These are phyloP conservation scores for Tamandua tetradactyla DNA, from an alignment of 2,797 vertebrate species.

Conservation along the genomic window DNA sequence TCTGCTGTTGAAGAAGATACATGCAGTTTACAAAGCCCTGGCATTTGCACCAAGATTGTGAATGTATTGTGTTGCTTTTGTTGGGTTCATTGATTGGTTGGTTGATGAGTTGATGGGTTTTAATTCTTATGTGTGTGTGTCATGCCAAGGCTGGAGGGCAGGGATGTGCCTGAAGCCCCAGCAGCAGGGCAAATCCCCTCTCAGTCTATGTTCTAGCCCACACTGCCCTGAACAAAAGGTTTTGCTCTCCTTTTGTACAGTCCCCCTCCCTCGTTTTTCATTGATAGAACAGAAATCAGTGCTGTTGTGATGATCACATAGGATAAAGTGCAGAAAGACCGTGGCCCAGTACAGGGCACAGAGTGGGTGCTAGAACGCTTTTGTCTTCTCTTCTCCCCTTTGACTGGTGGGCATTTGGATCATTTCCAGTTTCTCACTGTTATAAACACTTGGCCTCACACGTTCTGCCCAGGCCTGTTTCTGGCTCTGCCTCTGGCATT, in stretches of 20 bases:
- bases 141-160: background rate
- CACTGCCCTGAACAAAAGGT: background rate
- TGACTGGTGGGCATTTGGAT: background rate
- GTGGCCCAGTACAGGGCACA: background rate
- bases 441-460: background rate
- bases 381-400: background rate
- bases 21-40: background rate
- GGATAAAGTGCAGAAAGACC: background rate
- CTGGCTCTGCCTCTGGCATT: constrained; percentile 34
- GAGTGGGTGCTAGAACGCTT: background rate
- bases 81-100: background rate
- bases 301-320: fast-evolving
- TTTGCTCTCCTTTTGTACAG: background rate
- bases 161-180: background rate
- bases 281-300: background rate
- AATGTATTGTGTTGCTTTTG: background rate
- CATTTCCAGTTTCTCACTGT: constrained; percentile 27
- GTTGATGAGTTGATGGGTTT: background rate
- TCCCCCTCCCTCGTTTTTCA: background rate
- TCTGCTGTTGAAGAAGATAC: background rate
- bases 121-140: background rate
- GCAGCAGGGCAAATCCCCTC: background rate
- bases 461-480: constrained; percentile 49
- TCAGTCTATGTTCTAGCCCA: background rate
- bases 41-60: background rate